phyloP scores from a whole-genome alignment of 2,113 vertebrate species.

The Parotia lawesii region DNA sequence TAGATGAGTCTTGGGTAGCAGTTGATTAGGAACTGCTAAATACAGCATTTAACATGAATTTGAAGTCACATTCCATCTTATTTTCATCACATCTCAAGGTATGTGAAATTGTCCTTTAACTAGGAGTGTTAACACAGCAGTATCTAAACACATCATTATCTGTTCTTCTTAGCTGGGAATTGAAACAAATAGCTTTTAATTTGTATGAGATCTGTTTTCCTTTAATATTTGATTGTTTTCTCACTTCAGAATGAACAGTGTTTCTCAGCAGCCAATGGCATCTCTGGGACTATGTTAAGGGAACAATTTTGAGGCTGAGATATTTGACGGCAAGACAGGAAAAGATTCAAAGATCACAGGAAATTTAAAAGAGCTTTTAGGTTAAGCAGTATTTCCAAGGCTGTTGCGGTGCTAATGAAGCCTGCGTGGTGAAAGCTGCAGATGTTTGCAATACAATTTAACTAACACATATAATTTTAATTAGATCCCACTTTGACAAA shows the following conservation, averaged over 20 bases:
- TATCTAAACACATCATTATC: not conserved
- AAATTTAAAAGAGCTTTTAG: not conserved
- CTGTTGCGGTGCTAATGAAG: not conserved
- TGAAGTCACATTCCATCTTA: not conserved
- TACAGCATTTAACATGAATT: not conserved
- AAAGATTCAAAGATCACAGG: not conserved
- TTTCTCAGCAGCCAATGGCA: not conserved
- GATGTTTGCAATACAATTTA: not conserved
- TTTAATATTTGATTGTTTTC: not conserved
- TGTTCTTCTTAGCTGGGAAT: not conserved
- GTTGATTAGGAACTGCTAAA: not conserved
- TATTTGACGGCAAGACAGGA: not conserved
- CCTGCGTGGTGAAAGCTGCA: not conserved
- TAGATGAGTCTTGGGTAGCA: not conserved
- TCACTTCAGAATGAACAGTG: not conserved
- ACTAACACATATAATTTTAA: not conserved
- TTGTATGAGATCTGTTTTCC: not conserved
- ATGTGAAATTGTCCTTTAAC: not conserved
- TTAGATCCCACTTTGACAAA: not conserved
- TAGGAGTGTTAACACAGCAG: not conserved
- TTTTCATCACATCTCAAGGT: not conserved
- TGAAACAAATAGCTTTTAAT: not conserved
- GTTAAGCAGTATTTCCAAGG: not conserved
- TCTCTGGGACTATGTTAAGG: not conserved
- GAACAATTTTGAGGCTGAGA: not conserved